Evolutionary conservation across 2,113 vertebrate species (phyloP), one percentile per base, ranked within the genome.

Genomic region (Bagarius yarrelli): DNA sequence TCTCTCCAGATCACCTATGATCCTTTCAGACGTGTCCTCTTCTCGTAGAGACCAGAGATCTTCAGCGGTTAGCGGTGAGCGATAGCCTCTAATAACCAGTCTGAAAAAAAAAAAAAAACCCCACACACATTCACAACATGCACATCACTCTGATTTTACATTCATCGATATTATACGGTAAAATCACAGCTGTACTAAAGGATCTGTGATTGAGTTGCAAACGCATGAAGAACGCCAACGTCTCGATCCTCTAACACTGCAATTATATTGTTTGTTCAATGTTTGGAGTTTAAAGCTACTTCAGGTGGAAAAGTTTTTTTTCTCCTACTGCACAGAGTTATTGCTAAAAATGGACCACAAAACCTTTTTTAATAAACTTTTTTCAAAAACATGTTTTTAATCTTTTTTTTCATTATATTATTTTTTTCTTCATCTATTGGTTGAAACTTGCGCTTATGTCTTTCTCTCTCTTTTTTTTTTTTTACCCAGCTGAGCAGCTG

Each of bases 41-140:
- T 84, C 86, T 56, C 90, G 88, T 53, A 96, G 91, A 0, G 91
- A 76, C 96, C 96, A 97, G 56, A 97, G 83, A 81, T 96, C 94
- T 59, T 90, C 84, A 21, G 86, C 23, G 25, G 79, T 81, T 79
- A 97, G 81, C 0, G 92, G 85, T n/a, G 85, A 87, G 63, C 67
- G 86, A 84, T 91, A 94, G 36, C 96, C 95, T 69, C 81, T 92
- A 84, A 94, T 84, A 34, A 93, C 85, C 56, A 96, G 83, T 83
- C 96, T 97, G 88, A 76, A 86, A 18, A 34, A 32, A 52, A 11
- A 59, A 77, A 59, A 63, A 25, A 32, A 27, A 15, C 27, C 16
- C 25, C 63, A 36, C 77, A 79, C 27, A 34, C 18, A 16, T n/a
- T n/a, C n/a, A n/a, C n/a, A n/a, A n/a, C n/a, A n/a, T n/a, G n/a